Conservation (phyloP, 2,888 invertebrate species). For the Drosophila merina region DNA sequence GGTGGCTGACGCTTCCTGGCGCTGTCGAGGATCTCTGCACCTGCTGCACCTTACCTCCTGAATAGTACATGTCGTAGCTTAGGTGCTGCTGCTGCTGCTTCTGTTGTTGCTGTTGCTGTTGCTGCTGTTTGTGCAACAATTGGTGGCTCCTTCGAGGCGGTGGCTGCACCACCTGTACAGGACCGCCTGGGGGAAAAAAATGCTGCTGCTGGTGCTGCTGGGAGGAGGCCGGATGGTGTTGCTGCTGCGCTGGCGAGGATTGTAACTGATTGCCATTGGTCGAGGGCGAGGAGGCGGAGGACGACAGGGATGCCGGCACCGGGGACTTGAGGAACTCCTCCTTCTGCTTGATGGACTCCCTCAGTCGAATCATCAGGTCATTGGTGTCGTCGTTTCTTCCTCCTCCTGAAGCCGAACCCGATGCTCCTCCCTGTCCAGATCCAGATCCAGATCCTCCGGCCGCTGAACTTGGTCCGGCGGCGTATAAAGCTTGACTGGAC, state of each 20-base stretch:
- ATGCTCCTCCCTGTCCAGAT: background rate
- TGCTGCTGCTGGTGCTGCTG: slow-evolving; percentile 58
- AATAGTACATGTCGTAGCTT: slow-evolving; percentile 81
- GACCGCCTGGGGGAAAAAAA: slow-evolving; percentile 53
- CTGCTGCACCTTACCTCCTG: slow-evolving; percentile 52
- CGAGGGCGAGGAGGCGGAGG: slow-evolving; percentile 11
- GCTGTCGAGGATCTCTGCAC: slow-evolving; percentile 59
- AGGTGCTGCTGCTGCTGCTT: slow-evolving; percentile 59
- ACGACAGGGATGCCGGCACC: slow-evolving; percentile 57
- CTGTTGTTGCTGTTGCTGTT: slow-evolving; percentile 53
- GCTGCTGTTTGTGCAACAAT: slow-evolving; percentile 54
- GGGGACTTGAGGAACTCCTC: slow-evolving; percentile 94
- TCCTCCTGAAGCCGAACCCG: slow-evolving; percentile 1
- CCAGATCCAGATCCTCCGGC: slow-evolving; percentile 16
- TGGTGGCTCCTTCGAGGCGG: slow-evolving; percentile 17
- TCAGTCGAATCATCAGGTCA: slow-evolving; percentile 88
- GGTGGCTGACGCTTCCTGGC: slow-evolving; percentile 33
- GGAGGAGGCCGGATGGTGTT: slow-evolving; percentile 17
- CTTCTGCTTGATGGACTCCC: slow-evolving; percentile 94
- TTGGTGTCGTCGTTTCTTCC: slow-evolving; percentile 62
- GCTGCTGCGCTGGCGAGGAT: slow-evolving; percentile 42
- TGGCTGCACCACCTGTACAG: slow-evolving; percentile 15
- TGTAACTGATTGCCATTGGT: slow-evolving; percentile 40
- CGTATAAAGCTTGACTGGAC: slow-evolving; percentile 58
- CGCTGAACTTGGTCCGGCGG: slow-evolving; percentile 28